Evolutionary conservation across 1,140 invertebrate genomes (phyloP).

Genomic region (Lasaia peninsularis): DNA sequence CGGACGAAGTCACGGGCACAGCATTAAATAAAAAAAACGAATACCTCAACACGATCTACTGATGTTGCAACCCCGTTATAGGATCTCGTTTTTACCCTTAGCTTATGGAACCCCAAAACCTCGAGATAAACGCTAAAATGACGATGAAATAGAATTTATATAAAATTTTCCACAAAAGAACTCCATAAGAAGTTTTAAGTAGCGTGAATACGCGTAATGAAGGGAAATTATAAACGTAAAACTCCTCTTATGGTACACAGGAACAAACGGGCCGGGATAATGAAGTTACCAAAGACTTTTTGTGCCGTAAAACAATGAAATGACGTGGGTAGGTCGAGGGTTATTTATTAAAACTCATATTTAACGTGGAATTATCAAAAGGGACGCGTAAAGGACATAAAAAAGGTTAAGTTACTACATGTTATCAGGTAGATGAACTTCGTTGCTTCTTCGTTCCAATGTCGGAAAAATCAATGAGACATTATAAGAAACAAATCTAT

Average conservation of each 20-base stretch:
- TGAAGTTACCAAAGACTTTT: conserved; percentile 12
- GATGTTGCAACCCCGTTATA: no score
- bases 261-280: conserved; percentile 11
- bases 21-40: no score
- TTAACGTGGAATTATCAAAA: neutral
- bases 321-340: neutral
- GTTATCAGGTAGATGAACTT: no score
- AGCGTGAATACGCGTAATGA: conserved; percentile 13
- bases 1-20: no score
- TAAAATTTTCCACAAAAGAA: neutral
- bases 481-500: no score
- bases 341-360: conserved; percentile 6
- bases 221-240: conserved; percentile 16
- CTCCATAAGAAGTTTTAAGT: neutral
- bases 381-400: neutral
- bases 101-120: no score
- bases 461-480: no score
- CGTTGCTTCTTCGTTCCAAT: no score
- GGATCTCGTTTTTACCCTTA: no score
- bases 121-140: no score
- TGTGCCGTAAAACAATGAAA: neutral
- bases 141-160: neutral
- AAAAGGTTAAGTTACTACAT: no score
- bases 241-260: conserved; percentile 14
- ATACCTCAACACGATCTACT: no score